These are phyloP conservation scores for Maccullochella peelii DNA, from an alignment of 2,113 vertebrate species.

Conservation along the genomic window DNA sequence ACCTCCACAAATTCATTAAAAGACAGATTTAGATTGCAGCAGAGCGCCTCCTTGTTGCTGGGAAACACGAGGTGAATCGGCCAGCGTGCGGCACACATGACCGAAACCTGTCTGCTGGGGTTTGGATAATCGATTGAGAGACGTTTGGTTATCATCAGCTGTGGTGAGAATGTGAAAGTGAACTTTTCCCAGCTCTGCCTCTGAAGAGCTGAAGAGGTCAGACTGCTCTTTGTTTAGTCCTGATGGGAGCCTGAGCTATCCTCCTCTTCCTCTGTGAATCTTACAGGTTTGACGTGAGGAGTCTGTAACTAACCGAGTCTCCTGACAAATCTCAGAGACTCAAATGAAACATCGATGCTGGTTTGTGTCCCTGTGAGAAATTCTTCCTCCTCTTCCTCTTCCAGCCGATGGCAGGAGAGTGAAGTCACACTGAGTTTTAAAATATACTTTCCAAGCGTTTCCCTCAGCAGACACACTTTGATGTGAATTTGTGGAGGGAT, in stretches of 20 bases:
- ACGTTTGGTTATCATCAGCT: not conserved
- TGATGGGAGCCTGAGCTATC: too few species aligned
- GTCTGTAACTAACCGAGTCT: constrained; percentile 3
- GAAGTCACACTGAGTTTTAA: constrained; percentile 89
- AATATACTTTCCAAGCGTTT: constrained; percentile 86
- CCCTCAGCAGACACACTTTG: constrained; percentile 84
- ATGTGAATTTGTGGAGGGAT: constrained; percentile 87
- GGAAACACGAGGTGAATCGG: not conserved
- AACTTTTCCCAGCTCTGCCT: constrained; percentile 47
- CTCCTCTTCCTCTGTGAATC: not conserved
- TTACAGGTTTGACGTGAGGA: not conserved
- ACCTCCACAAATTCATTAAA: too few species aligned
- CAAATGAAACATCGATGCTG: not conserved
- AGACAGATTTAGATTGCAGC: too few species aligned
- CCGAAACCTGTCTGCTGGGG: not conserved
- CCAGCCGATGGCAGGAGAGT: constrained; percentile 72
- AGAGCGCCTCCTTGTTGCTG: not conserved
- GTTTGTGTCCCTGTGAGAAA: constrained; percentile 61
- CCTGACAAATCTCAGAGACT: constrained; percentile 7
- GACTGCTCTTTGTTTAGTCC: not conserved
- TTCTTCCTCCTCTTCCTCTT: constrained; percentile 56
- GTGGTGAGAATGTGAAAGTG: constrained; percentile 20
- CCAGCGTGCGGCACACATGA: not conserved
- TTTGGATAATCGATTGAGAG: not conserved
- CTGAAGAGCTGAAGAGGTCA: not conserved